phyloP scores from a whole-genome alignment of 2,113 vertebrate species.

The Ictalurus furcatus region DNA sequence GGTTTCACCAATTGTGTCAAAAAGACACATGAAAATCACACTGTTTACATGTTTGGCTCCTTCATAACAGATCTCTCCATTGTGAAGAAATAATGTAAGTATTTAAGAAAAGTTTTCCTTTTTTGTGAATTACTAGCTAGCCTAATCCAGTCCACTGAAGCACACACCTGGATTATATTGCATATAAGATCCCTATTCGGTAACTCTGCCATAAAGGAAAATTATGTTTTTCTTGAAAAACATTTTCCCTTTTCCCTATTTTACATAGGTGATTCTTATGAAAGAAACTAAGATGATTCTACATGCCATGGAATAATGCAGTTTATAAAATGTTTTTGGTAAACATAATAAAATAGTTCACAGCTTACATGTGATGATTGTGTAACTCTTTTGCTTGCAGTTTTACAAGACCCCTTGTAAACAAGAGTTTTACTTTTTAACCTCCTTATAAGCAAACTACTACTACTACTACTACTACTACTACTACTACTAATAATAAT shows the following conservation, averaged over 20 bases:
- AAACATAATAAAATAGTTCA: neutral
- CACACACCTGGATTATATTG: neutral
- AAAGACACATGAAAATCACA: neutral
- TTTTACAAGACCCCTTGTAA: neutral
- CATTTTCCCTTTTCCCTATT: neutral
- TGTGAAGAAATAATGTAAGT: neutral
- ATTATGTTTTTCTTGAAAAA: neutral
- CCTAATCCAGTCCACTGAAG: neutral
- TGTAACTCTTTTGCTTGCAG: neutral
- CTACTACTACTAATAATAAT: too few species aligned
- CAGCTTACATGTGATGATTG: neutral
- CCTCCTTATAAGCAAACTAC: neutral
- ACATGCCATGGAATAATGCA: neutral
- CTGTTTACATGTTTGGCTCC: neutral
- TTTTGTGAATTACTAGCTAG: neutral
- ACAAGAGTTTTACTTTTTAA: neutral
- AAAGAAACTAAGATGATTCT: neutral
- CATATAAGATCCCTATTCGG: neutral
- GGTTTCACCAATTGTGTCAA: neutral
- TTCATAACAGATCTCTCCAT: neutral
- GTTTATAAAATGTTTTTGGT: neutral
- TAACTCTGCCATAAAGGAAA: neutral
- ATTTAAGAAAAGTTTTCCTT: neutral
- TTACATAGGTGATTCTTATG: neutral
- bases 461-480: neutral